These are phyloP conservation scores for Periophthalmodon schlosseri DNA, from an alignment of 2,113 vertebrate genomes.

Conservation along the genomic window DNA sequence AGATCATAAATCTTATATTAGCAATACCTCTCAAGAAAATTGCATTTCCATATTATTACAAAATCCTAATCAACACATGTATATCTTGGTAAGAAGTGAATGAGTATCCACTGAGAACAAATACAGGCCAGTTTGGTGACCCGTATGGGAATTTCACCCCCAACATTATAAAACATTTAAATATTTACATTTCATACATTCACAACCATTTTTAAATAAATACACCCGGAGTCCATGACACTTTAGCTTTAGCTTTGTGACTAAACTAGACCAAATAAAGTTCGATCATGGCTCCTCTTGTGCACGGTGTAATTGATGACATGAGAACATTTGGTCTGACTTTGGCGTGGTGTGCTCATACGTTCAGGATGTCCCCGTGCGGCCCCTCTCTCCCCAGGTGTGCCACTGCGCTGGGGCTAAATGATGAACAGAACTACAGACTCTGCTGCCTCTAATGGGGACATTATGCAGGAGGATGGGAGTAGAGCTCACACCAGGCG, in stretches of 20 bases:
- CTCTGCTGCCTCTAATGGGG: conserved; percentile 69
- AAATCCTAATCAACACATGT: too few relatives aligned
- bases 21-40: too few relatives aligned
- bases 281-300: conserved; percentile 20
- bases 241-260: neutral
- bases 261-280: neutral
- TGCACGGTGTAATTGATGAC: conserved; percentile 45
- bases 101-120: neutral
- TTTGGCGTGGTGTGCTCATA: conserved; percentile 22
- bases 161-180: neutral
- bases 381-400: conserved; percentile 15
- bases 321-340: conserved; percentile 33
- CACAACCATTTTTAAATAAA: neutral
- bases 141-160: neutral
- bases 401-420: conserved; percentile 39
- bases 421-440: conserved; percentile 70
- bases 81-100: neutral
- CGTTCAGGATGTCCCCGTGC: conserved; percentile 12
- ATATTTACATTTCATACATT: too few relatives aligned
- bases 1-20: too few relatives aligned
- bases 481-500: conserved; percentile 51
- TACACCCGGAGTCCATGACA: neutral
- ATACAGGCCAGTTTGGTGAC: neutral
- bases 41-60: too few relatives aligned
- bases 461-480: conserved; percentile 71